Evolutionary conservation across 1,140 invertebrate genomes (phyloP).

Genomic region (Drosophila rhopaloa): DNA sequence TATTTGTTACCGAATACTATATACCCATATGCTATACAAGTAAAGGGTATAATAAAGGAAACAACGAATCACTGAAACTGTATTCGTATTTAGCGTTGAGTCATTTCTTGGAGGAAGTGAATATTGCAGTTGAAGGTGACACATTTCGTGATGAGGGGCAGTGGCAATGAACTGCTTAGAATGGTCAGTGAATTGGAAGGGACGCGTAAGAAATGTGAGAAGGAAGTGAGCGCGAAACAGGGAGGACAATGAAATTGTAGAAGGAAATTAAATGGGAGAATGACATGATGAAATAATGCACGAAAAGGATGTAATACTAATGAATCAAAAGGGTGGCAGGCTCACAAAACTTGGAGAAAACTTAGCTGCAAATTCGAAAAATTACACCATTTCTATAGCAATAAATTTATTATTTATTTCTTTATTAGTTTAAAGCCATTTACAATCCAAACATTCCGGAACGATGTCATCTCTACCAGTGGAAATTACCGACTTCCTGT

Average conservation of each 20-base stretch:
- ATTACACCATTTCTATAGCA: no score
- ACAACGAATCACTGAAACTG: constrained; percentile 41
- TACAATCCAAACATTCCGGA: background rate
- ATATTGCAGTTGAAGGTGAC: constrained; percentile 56
- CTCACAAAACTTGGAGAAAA: background rate
- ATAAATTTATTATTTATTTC: background rate
- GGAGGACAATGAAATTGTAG: constrained; percentile 3
- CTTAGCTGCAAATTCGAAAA: no score
- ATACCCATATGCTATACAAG: no score
- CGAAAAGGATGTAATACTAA: background rate
- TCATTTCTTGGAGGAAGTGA: constrained; percentile 61
- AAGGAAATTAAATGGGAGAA: constrained; percentile 3
- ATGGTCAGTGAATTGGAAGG: constrained; percentile 1
- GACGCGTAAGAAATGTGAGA: constrained; percentile 7
- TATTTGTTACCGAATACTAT: no score
- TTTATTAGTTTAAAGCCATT: background rate
- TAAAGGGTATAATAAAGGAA: background rate
- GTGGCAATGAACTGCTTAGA: constrained; percentile 30
- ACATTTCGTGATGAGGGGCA: constrained; percentile 5
- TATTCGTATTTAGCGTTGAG: constrained; percentile 57
- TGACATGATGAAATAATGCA: constrained; percentile 7
- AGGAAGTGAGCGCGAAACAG: constrained; percentile 5
- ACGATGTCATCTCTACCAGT: background rate
- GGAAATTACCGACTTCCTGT: constrained; percentile 13
- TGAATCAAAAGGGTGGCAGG: constrained; percentile 1